These are phyloP conservation scores for Telmatochromis sp. DNA, from an alignment of 2,113 vertebrate species.

Conservation along the genomic window DNA sequence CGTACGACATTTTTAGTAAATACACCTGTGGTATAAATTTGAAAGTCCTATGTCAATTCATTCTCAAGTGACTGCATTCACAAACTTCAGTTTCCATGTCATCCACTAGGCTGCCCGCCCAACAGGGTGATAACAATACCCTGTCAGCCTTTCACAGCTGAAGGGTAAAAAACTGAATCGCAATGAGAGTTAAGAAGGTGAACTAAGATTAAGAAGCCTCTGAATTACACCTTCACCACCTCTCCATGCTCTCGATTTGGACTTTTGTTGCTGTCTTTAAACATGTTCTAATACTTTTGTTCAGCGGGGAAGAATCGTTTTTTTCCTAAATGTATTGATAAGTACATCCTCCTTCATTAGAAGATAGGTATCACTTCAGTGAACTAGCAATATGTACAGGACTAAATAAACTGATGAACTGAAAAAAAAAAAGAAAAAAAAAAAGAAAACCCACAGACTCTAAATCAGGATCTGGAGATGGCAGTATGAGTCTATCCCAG, in stretches of 20 bases:
- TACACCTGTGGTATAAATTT: background rate
- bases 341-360: background rate
- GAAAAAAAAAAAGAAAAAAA: background rate
- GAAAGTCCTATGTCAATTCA: background rate
- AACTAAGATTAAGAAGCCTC: background rate
- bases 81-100: background rate
- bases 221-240: background rate
- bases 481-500: background rate
- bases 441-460: background rate
- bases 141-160: background rate
- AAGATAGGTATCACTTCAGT: background rate
- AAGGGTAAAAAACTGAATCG: background rate
- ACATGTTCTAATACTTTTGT: background rate
- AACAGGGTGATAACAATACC: background rate
- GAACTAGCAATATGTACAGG: background rate
- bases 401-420: background rate
- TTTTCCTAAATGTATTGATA: background rate
- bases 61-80: background rate
- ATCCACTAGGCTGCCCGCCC: background rate
- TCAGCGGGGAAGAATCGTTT: accelerated
- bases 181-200: background rate
- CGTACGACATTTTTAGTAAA: background rate
- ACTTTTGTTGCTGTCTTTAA: background rate
- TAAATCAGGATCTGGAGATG: background rate
- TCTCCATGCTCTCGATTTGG: background rate